Conservation (phyloP, 2,113 vertebrate genomes). For the Hippocampus mohnikei region DNA sequence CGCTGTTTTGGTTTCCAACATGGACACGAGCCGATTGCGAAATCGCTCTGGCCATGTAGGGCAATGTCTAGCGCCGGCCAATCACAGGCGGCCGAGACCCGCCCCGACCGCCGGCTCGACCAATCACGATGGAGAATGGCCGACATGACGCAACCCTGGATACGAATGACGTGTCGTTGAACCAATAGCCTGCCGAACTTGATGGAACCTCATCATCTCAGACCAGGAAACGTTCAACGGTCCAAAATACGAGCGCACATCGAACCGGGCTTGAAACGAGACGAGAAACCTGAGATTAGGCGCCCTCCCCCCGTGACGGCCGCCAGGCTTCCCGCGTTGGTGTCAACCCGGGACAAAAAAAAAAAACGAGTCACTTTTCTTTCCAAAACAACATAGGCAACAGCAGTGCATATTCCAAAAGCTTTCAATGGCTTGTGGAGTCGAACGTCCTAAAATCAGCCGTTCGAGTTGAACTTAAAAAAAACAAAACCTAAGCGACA, state of each 20-base stretch:
- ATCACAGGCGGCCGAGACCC: slow-evolving; percentile 35
- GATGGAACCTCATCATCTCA: slow-evolving; percentile 54
- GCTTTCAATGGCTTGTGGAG: not conserved
- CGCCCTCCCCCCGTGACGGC: too few relatives aligned
- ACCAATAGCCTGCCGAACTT: slow-evolving; percentile 55
- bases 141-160: slow-evolving; percentile 54
- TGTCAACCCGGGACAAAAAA: too few relatives aligned
- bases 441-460: too few relatives aligned
- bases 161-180: slow-evolving; percentile 23
- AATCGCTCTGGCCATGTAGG: slow-evolving; percentile 75
- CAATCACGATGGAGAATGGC: slow-evolving; percentile 47
- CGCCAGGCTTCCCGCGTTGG: too few relatives aligned
- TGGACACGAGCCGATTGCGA: slow-evolving; percentile 72
- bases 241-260: not conserved
- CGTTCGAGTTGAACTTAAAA: too few relatives aligned
- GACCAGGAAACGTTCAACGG: not conserved
- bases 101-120: not conserved
- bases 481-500: too few relatives aligned
- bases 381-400: too few relatives aligned
- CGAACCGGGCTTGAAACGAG: too few relatives aligned
- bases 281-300: too few relatives aligned
- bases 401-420: not conserved
- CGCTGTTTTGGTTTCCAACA: slow-evolving; percentile 74
- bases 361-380: too few relatives aligned
- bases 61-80: slow-evolving; percentile 61